Evolutionary conservation across 2,888 invertebrate species (phyloP).

Genomic region (Melieria omissa): DNA sequence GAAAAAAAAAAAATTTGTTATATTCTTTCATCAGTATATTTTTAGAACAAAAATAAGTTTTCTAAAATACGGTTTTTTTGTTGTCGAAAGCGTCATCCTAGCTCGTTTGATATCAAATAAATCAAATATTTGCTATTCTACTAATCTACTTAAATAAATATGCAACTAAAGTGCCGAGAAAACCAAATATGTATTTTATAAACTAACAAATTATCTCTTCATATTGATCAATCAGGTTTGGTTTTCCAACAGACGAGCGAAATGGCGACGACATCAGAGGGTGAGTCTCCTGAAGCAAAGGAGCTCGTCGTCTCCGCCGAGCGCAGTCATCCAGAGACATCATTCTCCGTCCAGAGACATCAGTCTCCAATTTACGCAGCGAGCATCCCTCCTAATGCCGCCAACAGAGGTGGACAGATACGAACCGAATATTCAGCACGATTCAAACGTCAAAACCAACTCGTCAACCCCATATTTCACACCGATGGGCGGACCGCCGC

Average conservation of each 20-base stretch:
- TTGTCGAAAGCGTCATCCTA: too few relatives aligned
- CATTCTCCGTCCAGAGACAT: conserved; percentile 34
- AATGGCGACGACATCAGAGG: conserved; percentile 96
- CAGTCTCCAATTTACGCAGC: conserved; percentile 38
- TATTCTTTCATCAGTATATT: too few relatives aligned
- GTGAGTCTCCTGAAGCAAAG: conserved; percentile 91
- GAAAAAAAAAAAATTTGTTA: too few relatives aligned
- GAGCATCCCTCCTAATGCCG: conserved; percentile 1
- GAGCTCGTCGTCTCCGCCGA: conserved; percentile 71
- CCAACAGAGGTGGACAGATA: conserved; percentile 9
- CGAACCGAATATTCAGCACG: conserved; percentile 6
- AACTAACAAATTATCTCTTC: conserved; percentile 70
- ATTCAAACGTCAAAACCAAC: conserved; percentile 27
- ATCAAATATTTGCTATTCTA: too few relatives aligned
- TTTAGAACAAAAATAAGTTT: too few relatives aligned
- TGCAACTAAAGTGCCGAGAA: too few relatives aligned
- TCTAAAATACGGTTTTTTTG: too few relatives aligned
- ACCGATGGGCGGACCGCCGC: conserved; percentile 67
- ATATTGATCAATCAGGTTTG: conserved; percentile 92
- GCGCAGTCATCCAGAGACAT: conserved; percentile 61
- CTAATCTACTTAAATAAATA: too few relatives aligned
- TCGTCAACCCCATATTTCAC: conserved; percentile 38
- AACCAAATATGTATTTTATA: conserved; percentile 50
- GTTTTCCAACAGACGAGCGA: conserved; percentile 99
- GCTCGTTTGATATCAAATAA: too few relatives aligned